Evolutionary conservation across 2,888 invertebrate genomes (phyloP), one percentile per base, ranked within the genome.

Genomic region (Myopa testacea): DNA sequence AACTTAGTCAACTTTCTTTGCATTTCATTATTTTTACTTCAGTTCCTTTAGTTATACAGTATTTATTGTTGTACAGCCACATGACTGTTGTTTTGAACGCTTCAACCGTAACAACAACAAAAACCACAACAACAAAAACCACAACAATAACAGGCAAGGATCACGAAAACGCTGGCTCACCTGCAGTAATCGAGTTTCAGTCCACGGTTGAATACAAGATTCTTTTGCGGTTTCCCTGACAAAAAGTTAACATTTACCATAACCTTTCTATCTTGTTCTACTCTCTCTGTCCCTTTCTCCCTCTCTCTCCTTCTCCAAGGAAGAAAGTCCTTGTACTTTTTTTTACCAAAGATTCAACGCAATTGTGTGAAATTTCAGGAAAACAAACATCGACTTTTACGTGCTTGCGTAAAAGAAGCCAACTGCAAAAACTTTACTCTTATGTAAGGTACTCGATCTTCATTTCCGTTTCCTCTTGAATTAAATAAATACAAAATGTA

Each of bases 391-490:
- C 26, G 62, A 62, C 58, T 58, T 73, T 62, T 60, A 73, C 62
- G 62, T 73, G 60, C 38, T 62, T 50, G 60, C 40, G 73, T 72
- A 34, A 60, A 50, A 34, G 62, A 62, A 73, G 5, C n/a, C 14
- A n/a, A 73, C 60, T 73, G 73, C 62, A 62, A 73, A 73, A 73
- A 73, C 62, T 73, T 73, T 73, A 6, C 73, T 40, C 26, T 50
- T 55, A 52, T 55, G 55, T 55, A 8, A 26, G 12, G 12, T 14
- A 50, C 26, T 70, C 52, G 50, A 1, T 70, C 10, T 55, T 70
- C 52, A 10, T 37, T 34, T 55, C 45, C 45, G 8, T 70, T 34
- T 69, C 50, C 37, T 5, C 14, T n/a, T 5, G n/a, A 55, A 55
- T n/a, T 55, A 55, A 55, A 55, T n/a, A 55, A 55, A 55, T 55